A percentile compares a stretch with the other conserved stretches of the same genome.
Conservation (phyloP, 2,797 vertebrate genomes). For the Gymnothorax javanicus region DNA sequence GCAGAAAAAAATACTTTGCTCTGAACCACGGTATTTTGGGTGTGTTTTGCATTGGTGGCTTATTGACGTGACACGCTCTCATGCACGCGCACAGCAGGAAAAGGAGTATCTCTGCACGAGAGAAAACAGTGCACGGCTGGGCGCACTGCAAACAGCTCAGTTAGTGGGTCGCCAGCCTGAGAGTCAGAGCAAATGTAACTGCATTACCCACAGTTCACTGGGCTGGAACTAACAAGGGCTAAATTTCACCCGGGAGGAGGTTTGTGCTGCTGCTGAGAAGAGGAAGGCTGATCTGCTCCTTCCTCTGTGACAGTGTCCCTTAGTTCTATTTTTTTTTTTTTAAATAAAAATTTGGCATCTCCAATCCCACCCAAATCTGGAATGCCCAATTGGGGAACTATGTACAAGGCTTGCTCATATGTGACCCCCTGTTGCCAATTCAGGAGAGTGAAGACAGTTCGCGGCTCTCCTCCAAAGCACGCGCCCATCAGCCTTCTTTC, state of each 20-base stretch:
- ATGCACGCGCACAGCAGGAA: background rate
- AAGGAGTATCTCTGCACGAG: background rate
- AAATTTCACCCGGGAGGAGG: conserved; percentile 31
- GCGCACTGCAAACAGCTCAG: background rate
- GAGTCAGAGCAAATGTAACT: conserved; percentile 28
- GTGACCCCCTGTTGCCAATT: no score
- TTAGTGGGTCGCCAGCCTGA: conserved; percentile 10
- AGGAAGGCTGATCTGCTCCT: conserved; percentile 27
- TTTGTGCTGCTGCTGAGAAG: conserved; percentile 21
- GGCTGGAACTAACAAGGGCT: conserved; percentile 47
- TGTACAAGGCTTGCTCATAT: no score
- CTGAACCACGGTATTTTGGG: background rate
- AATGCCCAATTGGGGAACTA: no score
- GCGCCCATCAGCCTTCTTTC: no score
- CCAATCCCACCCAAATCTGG: no score
- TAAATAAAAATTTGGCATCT: no score
- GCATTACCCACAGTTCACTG: conserved; percentile 40
- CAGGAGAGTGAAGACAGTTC: no score
- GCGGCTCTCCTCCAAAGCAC: no score
- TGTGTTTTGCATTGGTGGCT: background rate
- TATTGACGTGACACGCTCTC: background rate
- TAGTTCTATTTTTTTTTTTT: no score
- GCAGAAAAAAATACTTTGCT: background rate
- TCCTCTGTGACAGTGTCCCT: background rate
- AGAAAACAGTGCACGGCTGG: conserved; percentile 12